Evolutionary conservation across 2,888 invertebrate species (phyloP), one percentile per base, ranked within the genome.

Genomic region (Andrena praecox): DNA sequence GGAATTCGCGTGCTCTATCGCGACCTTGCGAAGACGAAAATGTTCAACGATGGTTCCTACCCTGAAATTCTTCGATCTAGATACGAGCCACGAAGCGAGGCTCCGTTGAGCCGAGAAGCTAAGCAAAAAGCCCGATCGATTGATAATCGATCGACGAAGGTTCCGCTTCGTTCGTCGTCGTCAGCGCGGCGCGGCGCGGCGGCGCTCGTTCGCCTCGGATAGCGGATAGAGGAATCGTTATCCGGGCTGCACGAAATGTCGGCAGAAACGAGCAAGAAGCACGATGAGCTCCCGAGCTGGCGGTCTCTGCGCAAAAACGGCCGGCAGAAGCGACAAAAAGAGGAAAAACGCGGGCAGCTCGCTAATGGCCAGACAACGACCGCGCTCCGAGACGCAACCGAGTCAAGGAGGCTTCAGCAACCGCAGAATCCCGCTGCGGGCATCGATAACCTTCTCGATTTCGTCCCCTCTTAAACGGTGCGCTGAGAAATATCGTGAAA

Each of bases 281-380:
- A 8, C 71, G 62, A 77, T 73, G 80, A 77, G 81, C 78, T 81
- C 76, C 81, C 84, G 81, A 66, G 76, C 84, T 35, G 72, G 77
- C 74, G 54, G 67, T 27, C 74, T 42, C 62, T 35, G 60, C 31
- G 71, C 72, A 85, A 85, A 84, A 85, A 85, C 76, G 74, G 24
- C 29, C 71, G 68, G 72, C 76, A 72, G 77, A 54, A 64, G 74
- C 70, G 79, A 66, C 74, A 82, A 86, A 82, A 87, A 77, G 79
- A 20, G 68, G 76, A 81, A 84, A 87, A 85, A 77, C 72, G 42
- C 8, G n/a, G 48, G 59, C 59, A 67, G 85, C 77, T 64, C 91
- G 84, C 87, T 91, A 90, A 91, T 90, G 91, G 89, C 87, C 87
- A 80, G 88, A 90, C 90, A 91, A 91, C 89, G 88, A 87, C 82